These are phyloP conservation scores for Argyrosomus japonicus DNA, from an alignment of 2,113 vertebrate species.

Conservation along the genomic window DNA sequence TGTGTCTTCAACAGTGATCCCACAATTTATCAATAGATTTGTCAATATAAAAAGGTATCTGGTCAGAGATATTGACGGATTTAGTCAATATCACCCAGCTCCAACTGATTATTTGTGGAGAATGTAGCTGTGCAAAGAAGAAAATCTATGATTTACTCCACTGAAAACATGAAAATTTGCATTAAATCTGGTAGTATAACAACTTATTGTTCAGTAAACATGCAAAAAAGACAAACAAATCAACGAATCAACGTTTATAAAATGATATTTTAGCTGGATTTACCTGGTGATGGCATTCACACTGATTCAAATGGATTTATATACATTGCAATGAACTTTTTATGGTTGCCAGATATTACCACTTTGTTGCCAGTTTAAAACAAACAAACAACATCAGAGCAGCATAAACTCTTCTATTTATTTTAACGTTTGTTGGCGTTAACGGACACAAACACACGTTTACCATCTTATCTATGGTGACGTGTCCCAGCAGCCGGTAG, in stretches of 20 bases:
- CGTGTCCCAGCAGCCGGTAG: conserved; percentile 73
- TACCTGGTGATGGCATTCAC: not conserved
- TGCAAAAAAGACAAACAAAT: not conserved
- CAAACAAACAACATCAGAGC: not conserved
- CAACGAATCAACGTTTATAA: not conserved
- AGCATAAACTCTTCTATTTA: no score
- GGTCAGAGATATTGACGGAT: not conserved
- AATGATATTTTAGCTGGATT: not conserved
- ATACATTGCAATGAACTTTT: not conserved
- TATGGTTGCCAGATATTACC: not conserved
- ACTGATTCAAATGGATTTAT: not conserved
- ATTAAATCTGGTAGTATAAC: not conserved
- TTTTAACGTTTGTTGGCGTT: not conserved
- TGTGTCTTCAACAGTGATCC: not conserved
- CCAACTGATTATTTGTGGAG: not conserved
- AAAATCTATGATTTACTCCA: not conserved
- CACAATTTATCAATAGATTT: not conserved
- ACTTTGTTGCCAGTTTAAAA: not conserved
- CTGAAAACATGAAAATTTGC: not conserved
- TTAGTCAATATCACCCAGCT: not conserved
- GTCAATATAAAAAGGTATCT: not conserved
- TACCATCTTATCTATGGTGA: conserved; percentile 68
- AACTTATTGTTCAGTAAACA: not conserved
- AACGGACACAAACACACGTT: not conserved
- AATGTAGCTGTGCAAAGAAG: not conserved